Evolutionary conservation across 2,797 vertebrate genomes (phyloP), one percentile per base, ranked within the genome.

Genomic region (Cichlasoma orientale): DNA sequence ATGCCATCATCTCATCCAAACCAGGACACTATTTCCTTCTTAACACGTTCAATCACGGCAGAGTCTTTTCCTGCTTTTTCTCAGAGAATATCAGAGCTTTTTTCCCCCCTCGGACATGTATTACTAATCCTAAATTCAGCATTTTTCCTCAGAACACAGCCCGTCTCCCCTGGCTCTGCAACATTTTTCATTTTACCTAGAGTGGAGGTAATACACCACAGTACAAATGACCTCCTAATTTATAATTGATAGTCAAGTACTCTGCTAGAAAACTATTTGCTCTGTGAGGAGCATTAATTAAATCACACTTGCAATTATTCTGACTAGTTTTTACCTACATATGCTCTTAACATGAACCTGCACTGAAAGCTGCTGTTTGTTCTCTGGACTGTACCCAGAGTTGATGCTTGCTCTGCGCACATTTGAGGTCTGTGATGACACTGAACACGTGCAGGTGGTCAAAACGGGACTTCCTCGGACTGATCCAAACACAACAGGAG

Each of bases 151-250:
- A 44, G 59, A 63, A 44, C 36, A 66, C 27, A 29, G 7, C 41
- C 27, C 19, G 7, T 27, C 18, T 68, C 41, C 16, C 25, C 16
- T 27, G 41, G 41, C 25, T 47, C 16, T 66, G 19, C 61, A 47
- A 66, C 23, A 1, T 12, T 47, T 63, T 58, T 58, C 23, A 29
- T 50, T 68, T 68, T 25, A 68, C 18, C 23, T 29, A 13, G 61
- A 68, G 10, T 50, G 41, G 63, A 27, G 25, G 5, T n/a, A 68
- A 68, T 50, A 68, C 63, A n/a, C 25, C 0, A 1, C 63, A n/a
- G 63, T 47, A 68, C 41, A 68, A 68, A 68, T 68, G 19, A 50
- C 63, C 25, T 50, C 63, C 25, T 68, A 41, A 50, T 68, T 68
- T 68, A 47, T 68, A 68, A 68, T 50, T 50, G 23, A 5, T 2